Evolutionary conservation across 2,888 invertebrate genomes (phyloP), one percentile per base, ranked within the genome.

Genomic region (Phasia obesa): DNA sequence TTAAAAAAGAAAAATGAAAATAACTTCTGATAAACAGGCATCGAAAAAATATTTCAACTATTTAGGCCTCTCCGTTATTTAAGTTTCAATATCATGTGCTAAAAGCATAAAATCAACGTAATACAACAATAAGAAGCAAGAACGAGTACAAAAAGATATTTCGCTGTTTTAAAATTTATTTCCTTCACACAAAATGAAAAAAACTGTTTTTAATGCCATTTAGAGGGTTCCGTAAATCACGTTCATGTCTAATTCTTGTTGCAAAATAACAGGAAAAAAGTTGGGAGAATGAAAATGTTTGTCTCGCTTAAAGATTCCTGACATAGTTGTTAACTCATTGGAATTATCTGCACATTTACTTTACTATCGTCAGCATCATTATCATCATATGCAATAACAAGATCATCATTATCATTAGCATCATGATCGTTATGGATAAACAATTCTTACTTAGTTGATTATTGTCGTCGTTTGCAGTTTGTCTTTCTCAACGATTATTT

Each of bases 151-250:
- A 15, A 60, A 73, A 47, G 21, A 49, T 59, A 59, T 73, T 77
- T 64, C 62, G 51, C 73, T 47, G 67, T 59, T 53, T 80, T 67
- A 70, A 75, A 77, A 67, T 80, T 80, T 74, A 64, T 60, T 69
- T 74, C 57, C 49, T 51, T 57, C 19, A 55, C 6, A 31, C 27
- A 38, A 23, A 35, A 35, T 57, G 11, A 55, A 53, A 65, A 49
- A 64, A 62, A 65, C 4, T 55, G 35, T 81, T 73, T 75, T 77
- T 86, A 87, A 83, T 84, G 79, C 83, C 81, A 85, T 85, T 88
- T 88, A 88, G 88, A 88, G 89, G 88, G 89, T 87, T 89, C 90
- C 89, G 90, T 90, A 90, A 90, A 90, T 90, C 90, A 90, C 89
- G 90, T 87, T 88, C 89, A 88, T 90, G 90, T 90, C 90, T 90